Base-by-base conservation (phyloP, 2,888 invertebrate species). In the Tolmerus cingulatus region DNA sequence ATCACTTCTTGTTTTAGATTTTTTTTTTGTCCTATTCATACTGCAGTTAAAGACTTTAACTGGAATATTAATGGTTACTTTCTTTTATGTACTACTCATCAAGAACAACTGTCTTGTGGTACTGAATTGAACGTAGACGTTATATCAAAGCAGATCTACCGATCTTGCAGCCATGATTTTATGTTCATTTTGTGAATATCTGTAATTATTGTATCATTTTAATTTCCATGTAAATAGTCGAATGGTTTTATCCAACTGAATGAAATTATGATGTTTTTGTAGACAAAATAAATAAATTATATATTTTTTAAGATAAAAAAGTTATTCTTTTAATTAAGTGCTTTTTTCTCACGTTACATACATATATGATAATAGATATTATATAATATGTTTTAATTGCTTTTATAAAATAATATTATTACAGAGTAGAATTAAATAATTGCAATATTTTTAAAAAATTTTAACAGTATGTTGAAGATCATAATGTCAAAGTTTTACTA, bases 141-240 rank as follows among this genome's bases (percentile, higher is more conserved):
- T 74, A 46, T 74, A 66, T 74, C 74, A 74, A 74, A 74, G 85
- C 85, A 85, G 85, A 85, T 85, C 85, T 27, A 27, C 74, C 14
- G 85, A 85, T 85, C 85, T 85, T 85, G 85, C 85, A 85, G 85
- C 85, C 85, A 85, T 85, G 85, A 85, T 43, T 85, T 82, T 66
- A 66, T 85, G 74, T 85, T 85, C 74, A 74, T 85, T 85, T 85
- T 85, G 85, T 85, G 85, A 85, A 85, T 85, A 85, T 85, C 85
- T 85, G 85, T 85, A 85, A 85, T 85, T 85, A 85, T 85, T 85
- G 43, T 85, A 74, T 85, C 55, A 55, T 82, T 82, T 78, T 40
- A 51, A 85, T 85, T 74, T 46, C 74, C 66, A n/a, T 85, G 85
- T 85, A 85, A 85, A 85, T 85, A 85, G 74, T 85, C 74, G 74